phyloP scores from a whole-genome alignment of 2,113 vertebrate genomes.

The Sebastes schlegelii region DNA sequence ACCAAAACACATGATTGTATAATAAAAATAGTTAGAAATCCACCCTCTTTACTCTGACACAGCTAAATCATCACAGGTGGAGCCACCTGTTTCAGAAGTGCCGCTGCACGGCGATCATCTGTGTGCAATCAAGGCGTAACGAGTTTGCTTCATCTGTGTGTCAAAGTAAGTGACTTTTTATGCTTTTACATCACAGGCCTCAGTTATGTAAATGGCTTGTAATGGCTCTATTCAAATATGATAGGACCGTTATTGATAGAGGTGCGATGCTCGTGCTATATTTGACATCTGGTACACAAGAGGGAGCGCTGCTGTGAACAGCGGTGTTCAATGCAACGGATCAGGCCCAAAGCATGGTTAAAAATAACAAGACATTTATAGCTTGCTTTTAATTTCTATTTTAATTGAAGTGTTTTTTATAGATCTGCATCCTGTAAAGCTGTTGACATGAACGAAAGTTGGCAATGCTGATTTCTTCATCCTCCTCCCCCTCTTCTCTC shows the following conservation, averaged over 20 bases:
- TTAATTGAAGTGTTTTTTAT: background rate
- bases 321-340: background rate
- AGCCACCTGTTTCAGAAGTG: slow-evolving; percentile 1
- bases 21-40: background rate
- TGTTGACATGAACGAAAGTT: background rate
- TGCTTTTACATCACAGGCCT: background rate
- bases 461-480: background rate
- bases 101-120: background rate
- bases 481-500: background rate
- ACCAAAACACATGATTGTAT: background rate
- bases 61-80: background rate
- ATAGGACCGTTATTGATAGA: background rate
- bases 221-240: background rate
- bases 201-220: background rate
- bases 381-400: background rate
- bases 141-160: background rate
- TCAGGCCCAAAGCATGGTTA: background rate
- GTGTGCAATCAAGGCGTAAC: background rate
- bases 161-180: background rate
- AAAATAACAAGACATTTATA: background rate
- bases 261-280: background rate
- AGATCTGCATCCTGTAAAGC: background rate
- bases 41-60: background rate
- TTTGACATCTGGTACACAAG: background rate
- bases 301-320: background rate